A percentile compares a stretch with the other conserved stretches of the same genome.
Conservation (phyloP, 2,113 vertebrate genomes). For the Choloepus hoffmanni region DNA sequence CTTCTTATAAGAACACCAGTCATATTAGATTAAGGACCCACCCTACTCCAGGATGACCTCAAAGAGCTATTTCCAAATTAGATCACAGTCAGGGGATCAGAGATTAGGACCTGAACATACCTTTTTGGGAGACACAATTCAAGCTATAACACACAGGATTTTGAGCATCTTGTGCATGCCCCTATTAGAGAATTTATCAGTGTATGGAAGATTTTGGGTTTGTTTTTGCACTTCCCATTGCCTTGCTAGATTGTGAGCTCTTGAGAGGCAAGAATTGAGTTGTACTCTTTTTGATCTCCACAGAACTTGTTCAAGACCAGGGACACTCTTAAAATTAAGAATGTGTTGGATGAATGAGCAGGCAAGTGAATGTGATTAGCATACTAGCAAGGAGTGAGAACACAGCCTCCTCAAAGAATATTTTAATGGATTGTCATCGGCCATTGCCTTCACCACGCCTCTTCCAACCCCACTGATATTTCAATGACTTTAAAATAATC, state of each 20-base stretch:
- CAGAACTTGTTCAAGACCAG: not conserved
- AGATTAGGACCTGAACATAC: no score
- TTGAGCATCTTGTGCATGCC: not conserved
- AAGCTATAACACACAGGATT: not conserved
- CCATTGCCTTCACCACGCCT: conserved; percentile 65
- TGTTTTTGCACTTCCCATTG: not conserved
- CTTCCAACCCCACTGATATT: conserved; percentile 75
- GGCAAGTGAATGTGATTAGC: conserved; percentile 20
- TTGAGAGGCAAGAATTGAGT: not conserved
- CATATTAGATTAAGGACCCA: no score
- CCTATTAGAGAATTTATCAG: not conserved
- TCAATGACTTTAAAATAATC: conserved; percentile 76
- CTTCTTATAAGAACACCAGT: no score
- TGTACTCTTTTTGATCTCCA: conserved; percentile 11
- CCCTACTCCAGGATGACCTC: no score
- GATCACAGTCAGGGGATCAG: no score
- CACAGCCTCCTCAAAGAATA: conserved; percentile 66
- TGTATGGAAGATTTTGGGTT: not conserved
- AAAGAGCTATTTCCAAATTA: no score
- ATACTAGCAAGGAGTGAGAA: conserved; percentile 35
- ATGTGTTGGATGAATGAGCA: conserved; percentile 34
- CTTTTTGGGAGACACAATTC: no score
- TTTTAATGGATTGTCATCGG: conserved; percentile 78
- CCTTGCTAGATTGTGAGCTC: not conserved
- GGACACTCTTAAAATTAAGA: not conserved